Base-by-base conservation (phyloP, 2,888 invertebrate species). In the Limnephilus rhombicus region DNA sequence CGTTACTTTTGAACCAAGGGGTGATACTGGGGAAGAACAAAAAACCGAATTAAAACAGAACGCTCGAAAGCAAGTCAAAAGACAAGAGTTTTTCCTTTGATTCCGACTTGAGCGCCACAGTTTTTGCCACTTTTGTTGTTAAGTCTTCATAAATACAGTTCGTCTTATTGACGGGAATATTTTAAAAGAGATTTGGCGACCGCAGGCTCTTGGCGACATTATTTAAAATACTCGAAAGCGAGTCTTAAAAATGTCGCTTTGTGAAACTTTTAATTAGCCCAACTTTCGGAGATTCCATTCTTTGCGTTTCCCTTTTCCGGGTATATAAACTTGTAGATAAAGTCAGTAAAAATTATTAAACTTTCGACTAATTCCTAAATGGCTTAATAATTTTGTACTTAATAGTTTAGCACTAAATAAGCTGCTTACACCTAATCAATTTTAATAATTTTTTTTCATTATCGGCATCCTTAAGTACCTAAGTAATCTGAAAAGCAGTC, bases 201-300 rank as follows among this genome's bases (percentile, higher is more conserved):
- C 93, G 92, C 93, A 93, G 93, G 92, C 93, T 91, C 93, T 93
- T 92, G 80, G 88, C 37, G 82, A 89, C 53, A 68, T 91, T 81
- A 87, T 91, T 89, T 83, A 41, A 89, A 91, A 91, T 88, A 68
- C 88, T 80, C 81, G 37, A 82, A 53, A 91, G 87, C 81, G 83
- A 83, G 68, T 89, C 89, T 88, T 89, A 85, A 89, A 91, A 91
- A 91, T 41, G 89, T 31, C 53, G 89, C 89, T 80, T 82, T 89
- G 80, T 29, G 13, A 3, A 89, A 89, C 81, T 89, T 89, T 89
- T 89, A 89, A 89, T 89, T 80, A 89, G 81, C 89, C 37, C 24
- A 88, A 53, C n/a, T n/a, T 85, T n/a, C 88, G 29, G 29, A 49
- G 88, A 88, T 49, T 49, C 34, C 82, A 68, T 68, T 68, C 68